Percentiles rank a stretch among this genome's conserved stretches.
These are phyloP conservation scores for Leptinotarsa undecemlineata DNA, from an alignment of 1,140 invertebrate genomes.

Conservation along the genomic window DNA sequence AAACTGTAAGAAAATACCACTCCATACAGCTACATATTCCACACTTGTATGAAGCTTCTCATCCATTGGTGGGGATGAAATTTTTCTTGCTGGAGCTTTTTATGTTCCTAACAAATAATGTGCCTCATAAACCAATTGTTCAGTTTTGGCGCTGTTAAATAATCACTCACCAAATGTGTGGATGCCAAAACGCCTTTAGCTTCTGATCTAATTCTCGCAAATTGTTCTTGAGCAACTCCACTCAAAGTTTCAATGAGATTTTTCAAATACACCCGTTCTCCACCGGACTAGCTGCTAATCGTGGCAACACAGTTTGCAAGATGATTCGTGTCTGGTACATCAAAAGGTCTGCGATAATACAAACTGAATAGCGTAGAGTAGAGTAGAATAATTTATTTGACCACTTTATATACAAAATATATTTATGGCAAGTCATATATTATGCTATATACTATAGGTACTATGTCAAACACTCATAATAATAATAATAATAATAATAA, in stretches of 20 bases:
- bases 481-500: no score
- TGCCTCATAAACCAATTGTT: slow-evolving; percentile 59
- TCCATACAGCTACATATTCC: neutral
- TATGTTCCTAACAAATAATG: slow-evolving; percentile 66
- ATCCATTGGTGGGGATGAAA: no score
- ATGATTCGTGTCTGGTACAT: slow-evolving; percentile 58
- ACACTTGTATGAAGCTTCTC: neutral
- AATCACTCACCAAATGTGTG: slow-evolving; percentile 85
- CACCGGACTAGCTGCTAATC: slow-evolving; percentile 72
- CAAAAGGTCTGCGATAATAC: slow-evolving; percentile 68
- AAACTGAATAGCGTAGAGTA: slow-evolving; percentile 46
- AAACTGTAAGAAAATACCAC: no score
- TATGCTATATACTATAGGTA: no score
- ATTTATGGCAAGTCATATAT: no score
- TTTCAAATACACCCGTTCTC: slow-evolving; percentile 73
- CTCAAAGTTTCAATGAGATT: slow-evolving; percentile 68
- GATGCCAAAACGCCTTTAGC: slow-evolving; percentile 60
- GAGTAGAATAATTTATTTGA: no score
- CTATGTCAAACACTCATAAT: no score
- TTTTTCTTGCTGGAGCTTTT: slow-evolving; percentile 27
- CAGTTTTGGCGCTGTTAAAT: slow-evolving; percentile 63
- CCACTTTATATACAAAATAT: no score
- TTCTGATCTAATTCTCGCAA: slow-evolving; percentile 61
- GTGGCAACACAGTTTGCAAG: slow-evolving; percentile 74
- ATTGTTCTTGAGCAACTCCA: slow-evolving; percentile 68